Base-by-base conservation (phyloP, 2,797 vertebrate genomes). In the Taenioides sp. region DNA sequence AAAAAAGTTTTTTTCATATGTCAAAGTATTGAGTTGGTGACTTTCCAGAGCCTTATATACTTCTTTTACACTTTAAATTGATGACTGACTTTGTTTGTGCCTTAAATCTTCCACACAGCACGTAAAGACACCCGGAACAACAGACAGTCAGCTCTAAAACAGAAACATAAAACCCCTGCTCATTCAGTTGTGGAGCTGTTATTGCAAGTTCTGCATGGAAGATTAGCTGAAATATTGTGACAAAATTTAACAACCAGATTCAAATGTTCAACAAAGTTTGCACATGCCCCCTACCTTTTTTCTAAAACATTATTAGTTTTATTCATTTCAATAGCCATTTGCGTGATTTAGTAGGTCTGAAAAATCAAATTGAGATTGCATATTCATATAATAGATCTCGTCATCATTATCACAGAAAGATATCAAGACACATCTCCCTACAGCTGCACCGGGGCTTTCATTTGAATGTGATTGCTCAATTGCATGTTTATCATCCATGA, bases 401-500 rank as follows among this genome's bases (percentile, higher is more conserved):
- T 86, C 87, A 83, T 90, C 88, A 91, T 91, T 91, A 82, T 85
- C 87, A 70, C 23, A 37, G 83, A 86, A 82, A 84, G 79, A 84
- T 79, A 86, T 83, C 78, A 85, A 85, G 73, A 86, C 40, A 60
- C 72, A 82, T 89, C 90, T 81, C 70, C 82, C 81, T 84, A 78
- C 83, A 84, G 83, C 86, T 80, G 83, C 70, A 65, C 78, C 80
- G 77, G 83, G 59, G 86, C 86, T 87, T 87, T 73, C 85, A 84
- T 90, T 86, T 86, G 79, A 9, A 77, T 84, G 83, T 85, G 88
- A 89, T 90, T 91, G 89, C 91, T 91, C 90, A 92, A 91, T 92
- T 90, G 89, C 90, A 87, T 91, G 90, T 92, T 93, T 92, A 91
- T 92, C 92, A 91, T 89, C 91, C 89, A 90, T 93, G 90, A 94